These are phyloP conservation scores for Willisornis vidua DNA, from an alignment of 2,113 vertebrate genomes.

Conservation along the genomic window DNA sequence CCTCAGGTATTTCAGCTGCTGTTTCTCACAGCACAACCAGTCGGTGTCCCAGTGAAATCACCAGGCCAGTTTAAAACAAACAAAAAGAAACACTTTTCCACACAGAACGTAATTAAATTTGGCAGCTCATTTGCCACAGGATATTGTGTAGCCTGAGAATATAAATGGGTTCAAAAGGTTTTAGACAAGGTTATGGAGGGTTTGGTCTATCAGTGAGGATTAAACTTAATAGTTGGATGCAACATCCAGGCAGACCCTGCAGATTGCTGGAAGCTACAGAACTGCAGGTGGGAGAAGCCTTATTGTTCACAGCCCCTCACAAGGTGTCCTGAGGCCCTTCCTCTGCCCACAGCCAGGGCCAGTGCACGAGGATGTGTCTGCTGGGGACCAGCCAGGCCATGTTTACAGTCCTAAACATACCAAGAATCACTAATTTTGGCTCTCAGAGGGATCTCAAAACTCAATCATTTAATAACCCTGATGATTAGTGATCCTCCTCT, in stretches of 20 bases:
- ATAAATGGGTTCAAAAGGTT: conserved; percentile 46
- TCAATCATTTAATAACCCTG: not conserved
- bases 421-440: not conserved
- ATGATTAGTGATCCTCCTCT: not conserved
- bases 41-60: not conserved
- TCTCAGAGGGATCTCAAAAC: not conserved
- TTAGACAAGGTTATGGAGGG: conserved; percentile 31
- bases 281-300: not conserved
- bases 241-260: not conserved
- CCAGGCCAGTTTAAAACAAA: not conserved
- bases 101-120: conserved; percentile 2
- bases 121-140: conserved; percentile 41
- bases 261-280: conserved; percentile 35
- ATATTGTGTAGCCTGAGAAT: conserved; percentile 12
- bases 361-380: fast-evolving
- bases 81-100: not conserved
- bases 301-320: not conserved
- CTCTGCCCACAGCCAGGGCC: not conserved
- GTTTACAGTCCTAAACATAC: not conserved
- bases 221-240: not conserved
- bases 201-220: conserved; percentile 3
- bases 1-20: not conserved
- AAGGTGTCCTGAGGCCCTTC: not conserved
- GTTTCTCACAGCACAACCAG: not conserved
- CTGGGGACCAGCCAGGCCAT: not conserved